Conservation (phyloP, 2,888 invertebrate species). For the Melipona bicolor region DNA sequence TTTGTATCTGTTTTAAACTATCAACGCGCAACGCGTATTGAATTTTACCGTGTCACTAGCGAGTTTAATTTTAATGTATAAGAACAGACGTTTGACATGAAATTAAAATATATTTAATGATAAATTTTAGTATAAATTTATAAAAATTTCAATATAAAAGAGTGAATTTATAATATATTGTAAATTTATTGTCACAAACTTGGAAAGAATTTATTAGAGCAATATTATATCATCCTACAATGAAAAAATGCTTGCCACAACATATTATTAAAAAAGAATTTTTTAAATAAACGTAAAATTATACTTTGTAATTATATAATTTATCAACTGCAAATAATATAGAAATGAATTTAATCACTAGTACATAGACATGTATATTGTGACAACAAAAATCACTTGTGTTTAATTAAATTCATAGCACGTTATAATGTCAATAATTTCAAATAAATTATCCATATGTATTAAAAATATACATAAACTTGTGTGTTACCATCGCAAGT, state of each 20-base stretch:
- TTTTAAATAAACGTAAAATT: neutral
- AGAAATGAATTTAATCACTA: neutral
- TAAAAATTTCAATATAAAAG: too few species aligned
- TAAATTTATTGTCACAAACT: too few species aligned
- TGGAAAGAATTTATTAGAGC: too few species aligned
- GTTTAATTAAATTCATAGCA: neutral
- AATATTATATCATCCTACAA: neutral
- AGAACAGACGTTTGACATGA: neutral
- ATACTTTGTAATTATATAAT: neutral
- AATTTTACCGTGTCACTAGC: neutral
- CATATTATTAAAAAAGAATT: neutral
- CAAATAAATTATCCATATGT: neutral
- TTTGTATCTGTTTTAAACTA: neutral
- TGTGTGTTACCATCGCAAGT: neutral
- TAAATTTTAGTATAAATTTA: too few species aligned
- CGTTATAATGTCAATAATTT: neutral
- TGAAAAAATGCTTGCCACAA: neutral
- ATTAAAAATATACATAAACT: neutral
- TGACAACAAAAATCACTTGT: neutral
- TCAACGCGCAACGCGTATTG: neutral
- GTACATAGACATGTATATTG: neutral
- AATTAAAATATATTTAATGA: neutral
- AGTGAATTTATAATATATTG: too few species aligned
- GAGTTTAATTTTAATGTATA: neutral
- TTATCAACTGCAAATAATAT: neutral